phyloP scores from a whole-genome alignment of 2,113 vertebrate genomes.

The Paracanthobrama guichenoti region DNA sequence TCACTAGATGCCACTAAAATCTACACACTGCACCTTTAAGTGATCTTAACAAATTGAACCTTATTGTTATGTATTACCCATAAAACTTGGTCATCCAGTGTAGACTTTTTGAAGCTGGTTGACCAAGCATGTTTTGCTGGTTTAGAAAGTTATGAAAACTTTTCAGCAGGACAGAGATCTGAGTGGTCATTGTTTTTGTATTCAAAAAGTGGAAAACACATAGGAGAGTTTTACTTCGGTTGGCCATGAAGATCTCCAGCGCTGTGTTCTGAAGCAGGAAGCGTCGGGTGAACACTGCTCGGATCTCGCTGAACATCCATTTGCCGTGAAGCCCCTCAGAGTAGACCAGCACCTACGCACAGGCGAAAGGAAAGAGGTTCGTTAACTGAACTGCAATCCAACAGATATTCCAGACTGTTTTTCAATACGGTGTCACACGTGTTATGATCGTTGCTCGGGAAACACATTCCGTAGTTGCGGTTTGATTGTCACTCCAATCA shows the following conservation, averaged over 20 bases:
- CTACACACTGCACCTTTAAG: too few species aligned
- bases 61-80: too few species aligned
- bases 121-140: too few species aligned
- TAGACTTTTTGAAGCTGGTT: too few species aligned
- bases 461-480: conserved; percentile 16
- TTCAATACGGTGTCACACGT: not conserved
- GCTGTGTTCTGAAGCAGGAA: conserved; percentile 95
- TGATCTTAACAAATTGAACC: too few species aligned
- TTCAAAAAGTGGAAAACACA: not conserved
- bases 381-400: not conserved
- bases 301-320: conserved; percentile 99
- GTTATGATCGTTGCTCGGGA: conserved; percentile 9
- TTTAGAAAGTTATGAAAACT: too few species aligned
- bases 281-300: conserved; percentile 93
- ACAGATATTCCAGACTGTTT: not conserved
- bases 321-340: conserved; percentile 97
- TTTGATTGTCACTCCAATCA: conserved; percentile 39
- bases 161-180: not conserved
- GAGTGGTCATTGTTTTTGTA: not conserved
- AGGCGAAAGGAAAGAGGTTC: not conserved
- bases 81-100: too few species aligned
- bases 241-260: conserved; percentile 98
- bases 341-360: conserved; percentile 86
- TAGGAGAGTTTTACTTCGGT: conserved; percentile 84
- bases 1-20: too few species aligned